Conservation (phyloP, 2,888 invertebrate genomes). For the Deilephila elpenor region DNA sequence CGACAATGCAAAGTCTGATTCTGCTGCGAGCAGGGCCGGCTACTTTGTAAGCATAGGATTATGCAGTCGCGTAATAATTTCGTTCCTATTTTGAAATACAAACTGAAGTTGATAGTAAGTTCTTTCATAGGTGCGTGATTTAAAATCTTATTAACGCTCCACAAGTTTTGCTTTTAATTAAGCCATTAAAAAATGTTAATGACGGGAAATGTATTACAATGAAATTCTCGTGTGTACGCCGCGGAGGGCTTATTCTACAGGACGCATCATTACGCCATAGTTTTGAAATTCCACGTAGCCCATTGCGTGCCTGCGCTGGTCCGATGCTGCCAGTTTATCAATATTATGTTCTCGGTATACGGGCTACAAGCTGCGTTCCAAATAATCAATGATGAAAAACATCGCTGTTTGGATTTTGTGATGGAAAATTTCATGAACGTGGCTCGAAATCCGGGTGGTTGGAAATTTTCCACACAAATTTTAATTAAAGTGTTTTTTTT, state of each 20-base stretch:
- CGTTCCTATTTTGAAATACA: not conserved
- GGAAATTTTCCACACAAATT: no score
- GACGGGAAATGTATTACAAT: not conserved
- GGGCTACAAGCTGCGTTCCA: conserved; percentile 43
- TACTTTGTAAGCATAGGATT: not conserved
- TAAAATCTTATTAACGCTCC: not conserved
- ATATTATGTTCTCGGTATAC: conserved; percentile 53
- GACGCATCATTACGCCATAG: conserved; percentile 9
- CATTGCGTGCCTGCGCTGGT: conserved; percentile 43
- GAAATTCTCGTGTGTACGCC: not conserved
- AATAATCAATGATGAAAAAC: conserved; percentile 3
- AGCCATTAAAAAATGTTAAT: not conserved
- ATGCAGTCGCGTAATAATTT: not conserved
- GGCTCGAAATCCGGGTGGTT: no score
- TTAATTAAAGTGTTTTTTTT: no score
- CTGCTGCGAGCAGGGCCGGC: not conserved
- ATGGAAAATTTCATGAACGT: no score
- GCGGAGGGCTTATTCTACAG: not conserved
- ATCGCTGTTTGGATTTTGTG: not conserved
- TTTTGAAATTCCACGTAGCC: conserved; percentile 38
- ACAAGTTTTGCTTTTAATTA: not conserved
- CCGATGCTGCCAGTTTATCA: conserved; percentile 50
- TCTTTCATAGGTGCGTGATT: no score
- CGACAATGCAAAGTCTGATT: not conserved
- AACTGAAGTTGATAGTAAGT: no score